Base-by-base conservation (phyloP, 2,797 vertebrate species). In the Gobionotothen gibberifrons region DNA sequence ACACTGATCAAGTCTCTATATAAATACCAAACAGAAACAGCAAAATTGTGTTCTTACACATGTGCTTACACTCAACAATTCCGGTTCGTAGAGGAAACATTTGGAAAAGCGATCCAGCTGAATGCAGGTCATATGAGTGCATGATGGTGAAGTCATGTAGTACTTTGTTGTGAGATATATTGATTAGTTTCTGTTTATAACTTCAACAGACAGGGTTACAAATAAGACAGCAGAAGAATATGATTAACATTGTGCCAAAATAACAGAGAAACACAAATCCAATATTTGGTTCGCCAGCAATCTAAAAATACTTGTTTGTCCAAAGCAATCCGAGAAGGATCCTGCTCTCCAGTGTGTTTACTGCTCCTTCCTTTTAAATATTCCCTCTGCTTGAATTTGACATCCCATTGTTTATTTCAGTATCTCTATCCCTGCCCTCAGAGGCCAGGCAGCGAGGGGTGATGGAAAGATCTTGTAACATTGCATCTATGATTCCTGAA, bases 401-500 rank as follows among this genome's bases (percentile, higher is more conserved):
- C 76, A 69, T 69, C 16, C 2, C 63, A 39, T 78, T 79, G 74
- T 85, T 90, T 78, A 79, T 79, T 83, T 69, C 78, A 39, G 43
- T 29, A 61, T 78, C 67, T 72, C 47, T 1, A 32, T 44, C 44
- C 22, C 55, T 44, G 57, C 62, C 72, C 10, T 5, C 36, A 52
- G 77, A 76, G 76, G 73, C 69, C 76, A 68, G 69, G 52, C 70
- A 46, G 58, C 21, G 15, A 68, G 67, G 55, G 78, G 74, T 17
- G 72, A 81, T 69, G 75, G 54, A 81, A 78, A 89, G 86, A 87
- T 85, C 83, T 71, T 52, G 43, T 82, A 83, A 69, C 78, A 44
- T 69, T 63, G 54, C 86, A 62, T 82, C 76, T 90, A 89, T 90
- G 84, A 91, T 87, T 85, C 80, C 79, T 82, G 78, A 84, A 85